Percentiles rank a stretch among this genome's conserved stretches.
Conservation (phyloP, 2,113 vertebrate species). For the cat (Felis catus) region DNA sequence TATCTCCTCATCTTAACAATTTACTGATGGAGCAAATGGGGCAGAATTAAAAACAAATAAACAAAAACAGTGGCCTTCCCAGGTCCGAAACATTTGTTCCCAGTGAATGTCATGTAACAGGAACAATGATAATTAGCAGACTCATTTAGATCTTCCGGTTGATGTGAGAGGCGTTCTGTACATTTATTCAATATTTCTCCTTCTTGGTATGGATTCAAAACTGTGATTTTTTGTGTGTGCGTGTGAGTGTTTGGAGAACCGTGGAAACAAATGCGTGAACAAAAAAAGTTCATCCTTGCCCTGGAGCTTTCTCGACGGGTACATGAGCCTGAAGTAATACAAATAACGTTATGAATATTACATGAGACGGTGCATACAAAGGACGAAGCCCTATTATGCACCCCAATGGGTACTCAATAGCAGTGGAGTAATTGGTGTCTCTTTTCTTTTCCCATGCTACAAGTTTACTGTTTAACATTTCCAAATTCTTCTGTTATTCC, state of each 20-base stretch:
- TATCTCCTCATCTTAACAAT: background rate
- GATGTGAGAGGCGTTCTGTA: background rate
- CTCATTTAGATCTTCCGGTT: background rate
- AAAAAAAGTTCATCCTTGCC: background rate
- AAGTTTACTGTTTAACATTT: background rate
- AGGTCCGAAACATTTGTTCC: background rate
- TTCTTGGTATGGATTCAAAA: background rate
- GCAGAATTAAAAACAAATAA: background rate
- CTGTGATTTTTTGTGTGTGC: accelerated
- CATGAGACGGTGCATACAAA: accelerated
- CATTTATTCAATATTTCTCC: background rate
- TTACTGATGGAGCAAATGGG: accelerated
- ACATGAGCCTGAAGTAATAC: background rate
- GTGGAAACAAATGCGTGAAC: background rate
- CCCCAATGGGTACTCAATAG: background rate
- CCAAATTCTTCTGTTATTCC: background rate
- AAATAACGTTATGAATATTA: background rate
- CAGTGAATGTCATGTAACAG: background rate
- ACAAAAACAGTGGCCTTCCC: background rate
- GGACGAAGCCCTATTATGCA: accelerated
- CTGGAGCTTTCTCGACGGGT: background rate
- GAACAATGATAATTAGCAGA: background rate
- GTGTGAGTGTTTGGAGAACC: background rate
- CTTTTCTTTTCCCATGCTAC: background rate
- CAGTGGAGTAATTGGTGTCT: background rate